Conservation (phyloP, 1,140 invertebrate genomes). For the Cryptotermes secundus region DNA sequence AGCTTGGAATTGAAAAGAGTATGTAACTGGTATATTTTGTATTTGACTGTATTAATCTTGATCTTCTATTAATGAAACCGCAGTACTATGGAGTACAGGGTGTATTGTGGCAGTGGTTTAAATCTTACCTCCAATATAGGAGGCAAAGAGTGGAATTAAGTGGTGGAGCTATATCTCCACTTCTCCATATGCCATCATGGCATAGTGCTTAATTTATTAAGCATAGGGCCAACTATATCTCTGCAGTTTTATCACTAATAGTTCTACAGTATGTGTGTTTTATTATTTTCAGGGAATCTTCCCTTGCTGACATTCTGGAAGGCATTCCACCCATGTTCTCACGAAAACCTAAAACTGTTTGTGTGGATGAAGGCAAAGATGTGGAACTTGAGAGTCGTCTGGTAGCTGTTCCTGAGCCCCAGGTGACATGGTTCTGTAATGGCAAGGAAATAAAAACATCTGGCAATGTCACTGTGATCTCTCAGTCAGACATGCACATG, state of each 20-base stretch:
- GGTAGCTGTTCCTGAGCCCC: constrained; percentile 87
- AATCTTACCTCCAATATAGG: too few species aligned
- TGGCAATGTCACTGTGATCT: constrained; percentile 66
- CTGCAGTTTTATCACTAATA: not conserved
- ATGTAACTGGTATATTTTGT: too few species aligned
- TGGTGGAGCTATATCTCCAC: too few species aligned
- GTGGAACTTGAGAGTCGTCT: constrained; percentile 81
- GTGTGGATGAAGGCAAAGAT: constrained; percentile 75
- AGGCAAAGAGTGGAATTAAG: too few species aligned
- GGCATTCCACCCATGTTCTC: constrained; percentile 93
- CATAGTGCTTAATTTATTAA: not conserved
- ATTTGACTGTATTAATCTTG: too few species aligned
- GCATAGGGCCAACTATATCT: not conserved
- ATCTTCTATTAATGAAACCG: too few species aligned
- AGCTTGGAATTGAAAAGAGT: too few species aligned
- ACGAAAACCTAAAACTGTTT: constrained; percentile 79
- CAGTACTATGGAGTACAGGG: too few species aligned
- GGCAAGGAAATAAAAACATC: constrained; percentile 66
- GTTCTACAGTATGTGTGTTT: not conserved
- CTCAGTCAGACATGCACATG: constrained; percentile 86
- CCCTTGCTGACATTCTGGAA: constrained; percentile 85
- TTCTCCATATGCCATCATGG: not conserved
- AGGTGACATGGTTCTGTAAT: constrained; percentile 81
- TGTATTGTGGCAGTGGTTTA: too few species aligned
- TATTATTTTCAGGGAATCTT: constrained; percentile 71